Conservation (phyloP, 2,888 invertebrate genomes). For the Pardosa pseudoannulata region DNA sequence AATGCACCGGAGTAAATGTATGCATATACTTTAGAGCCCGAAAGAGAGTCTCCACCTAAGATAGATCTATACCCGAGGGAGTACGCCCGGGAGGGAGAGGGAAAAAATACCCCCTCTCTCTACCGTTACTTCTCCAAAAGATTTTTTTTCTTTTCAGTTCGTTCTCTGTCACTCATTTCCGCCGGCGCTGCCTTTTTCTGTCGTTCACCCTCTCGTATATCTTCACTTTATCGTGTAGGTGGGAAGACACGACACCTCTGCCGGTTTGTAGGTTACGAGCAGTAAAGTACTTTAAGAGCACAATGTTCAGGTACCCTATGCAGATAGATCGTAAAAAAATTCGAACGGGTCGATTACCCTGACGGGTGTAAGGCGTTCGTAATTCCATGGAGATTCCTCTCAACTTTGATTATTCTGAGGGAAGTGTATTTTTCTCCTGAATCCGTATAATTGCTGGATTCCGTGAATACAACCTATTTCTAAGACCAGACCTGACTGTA, state of each 20-base stretch:
- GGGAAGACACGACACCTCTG: background rate
- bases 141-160: background rate
- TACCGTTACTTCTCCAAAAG: background rate
- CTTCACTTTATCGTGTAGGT: background rate
- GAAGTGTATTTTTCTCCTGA: no score
- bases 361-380: no score
- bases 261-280: background rate
- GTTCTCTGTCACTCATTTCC: background rate
- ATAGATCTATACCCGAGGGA: slow-evolving; percentile 57
- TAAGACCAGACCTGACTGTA: no score
- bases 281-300: no score
- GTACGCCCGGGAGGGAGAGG: background rate
- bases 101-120: background rate
- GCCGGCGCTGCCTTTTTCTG: background rate
- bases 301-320: no score
- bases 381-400: no score
- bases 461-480: no score
- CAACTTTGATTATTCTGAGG: no score
- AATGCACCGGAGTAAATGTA: no score
- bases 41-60: slow-evolving; percentile 40
- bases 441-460: no score
- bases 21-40: background rate
- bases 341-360: no score
- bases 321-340: no score
- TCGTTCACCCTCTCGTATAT: background rate